These are phyloP conservation scores for Venustaconcha ellipsiformis DNA, from an alignment of 1,140 invertebrate genomes.

Conservation along the genomic window DNA sequence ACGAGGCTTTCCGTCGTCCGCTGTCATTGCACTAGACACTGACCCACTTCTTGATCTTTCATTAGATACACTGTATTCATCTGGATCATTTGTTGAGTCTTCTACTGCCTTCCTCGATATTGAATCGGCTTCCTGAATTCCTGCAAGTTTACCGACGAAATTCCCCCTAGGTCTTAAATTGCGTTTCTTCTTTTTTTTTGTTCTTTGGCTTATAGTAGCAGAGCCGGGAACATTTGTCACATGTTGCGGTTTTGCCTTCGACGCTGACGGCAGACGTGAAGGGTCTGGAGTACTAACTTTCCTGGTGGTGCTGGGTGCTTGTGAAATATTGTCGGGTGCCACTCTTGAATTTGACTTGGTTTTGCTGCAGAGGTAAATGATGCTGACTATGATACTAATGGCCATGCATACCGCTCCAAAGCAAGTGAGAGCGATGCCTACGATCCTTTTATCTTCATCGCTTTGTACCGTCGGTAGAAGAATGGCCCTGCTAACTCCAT, in stretches of 20 bases:
- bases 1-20: slow-evolving; percentile 7
- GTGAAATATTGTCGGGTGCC: slow-evolving; percentile 12
- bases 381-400: slow-evolving; percentile 27
- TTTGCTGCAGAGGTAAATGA: slow-evolving; percentile 26
- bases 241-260: not conserved
- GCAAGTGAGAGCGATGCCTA: slow-evolving; percentile 32
- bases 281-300: slow-evolving; percentile 11
- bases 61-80: slow-evolving; percentile 9
- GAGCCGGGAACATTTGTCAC: slow-evolving; percentile 19
- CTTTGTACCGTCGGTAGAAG: slow-evolving; percentile 31
- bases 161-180: no score
- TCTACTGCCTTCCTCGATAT: slow-evolving; percentile 29
- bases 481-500: slow-evolving; percentile 23
- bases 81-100: slow-evolving; percentile 8
- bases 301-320: no score
- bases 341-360: slow-evolving; percentile 8
- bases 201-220: slow-evolving; percentile 19
- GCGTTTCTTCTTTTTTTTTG: slow-evolving; percentile 18
- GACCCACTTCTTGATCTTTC: slow-evolving; percentile 27
- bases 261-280: slow-evolving; percentile 4
- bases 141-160: no score
- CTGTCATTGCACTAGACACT: slow-evolving; percentile 28
- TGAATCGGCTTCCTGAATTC: no score
- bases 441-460: slow-evolving; percentile 27
- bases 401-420: slow-evolving; percentile 19